These are phyloP conservation scores for Luehdorfia chinensis DNA, from an alignment of 1,140 invertebrate species.

Conservation along the genomic window DNA sequence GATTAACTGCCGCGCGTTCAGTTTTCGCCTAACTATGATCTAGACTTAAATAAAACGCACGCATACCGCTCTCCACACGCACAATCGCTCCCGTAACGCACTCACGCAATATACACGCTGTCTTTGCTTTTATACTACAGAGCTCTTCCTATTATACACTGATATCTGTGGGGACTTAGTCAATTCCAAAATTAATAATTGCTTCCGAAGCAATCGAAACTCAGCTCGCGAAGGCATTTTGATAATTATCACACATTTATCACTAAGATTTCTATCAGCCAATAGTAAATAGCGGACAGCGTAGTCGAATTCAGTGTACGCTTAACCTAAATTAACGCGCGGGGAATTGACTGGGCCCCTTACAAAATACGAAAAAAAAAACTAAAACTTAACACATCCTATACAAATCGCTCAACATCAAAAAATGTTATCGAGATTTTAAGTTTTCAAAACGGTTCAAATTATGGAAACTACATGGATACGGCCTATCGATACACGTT, in stretches of 20 bases:
- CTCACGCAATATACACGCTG: constrained; percentile 37
- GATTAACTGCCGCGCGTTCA: constrained; percentile 52
- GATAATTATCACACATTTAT: constrained; percentile 64
- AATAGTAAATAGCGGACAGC: constrained; percentile 38
- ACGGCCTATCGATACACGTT: too few relatives aligned
- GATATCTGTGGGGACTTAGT: constrained; percentile 50
- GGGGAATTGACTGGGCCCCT: constrained; percentile 35
- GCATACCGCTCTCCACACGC: constrained; percentile 29
- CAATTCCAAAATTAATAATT: constrained; percentile 52
- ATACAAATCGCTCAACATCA: constrained; percentile 54
- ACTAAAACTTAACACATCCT: constrained; percentile 55
- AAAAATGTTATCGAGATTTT: constrained; percentile 40
- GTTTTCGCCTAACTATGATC: constrained; percentile 72
- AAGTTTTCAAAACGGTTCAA: too few relatives aligned
- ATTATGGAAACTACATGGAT: constrained; percentile 18
- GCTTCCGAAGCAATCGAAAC: constrained; percentile 58
- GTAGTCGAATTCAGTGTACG: constrained; percentile 36
- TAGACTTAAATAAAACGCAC: constrained; percentile 65
- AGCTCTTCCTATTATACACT: constrained; percentile 53
- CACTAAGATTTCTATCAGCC: constrained; percentile 45
- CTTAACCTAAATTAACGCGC: constrained; percentile 22
- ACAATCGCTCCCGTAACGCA: constrained; percentile 23
- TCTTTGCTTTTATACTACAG: constrained; percentile 56
- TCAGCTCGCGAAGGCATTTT: constrained; percentile 35
- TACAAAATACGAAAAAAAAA: constrained; percentile 47